A percentile compares a stretch with the other conserved stretches of the same genome.
phyloP scores from a whole-genome alignment of 2,113 vertebrate genomes.

The Irena cyanogastra region DNA sequence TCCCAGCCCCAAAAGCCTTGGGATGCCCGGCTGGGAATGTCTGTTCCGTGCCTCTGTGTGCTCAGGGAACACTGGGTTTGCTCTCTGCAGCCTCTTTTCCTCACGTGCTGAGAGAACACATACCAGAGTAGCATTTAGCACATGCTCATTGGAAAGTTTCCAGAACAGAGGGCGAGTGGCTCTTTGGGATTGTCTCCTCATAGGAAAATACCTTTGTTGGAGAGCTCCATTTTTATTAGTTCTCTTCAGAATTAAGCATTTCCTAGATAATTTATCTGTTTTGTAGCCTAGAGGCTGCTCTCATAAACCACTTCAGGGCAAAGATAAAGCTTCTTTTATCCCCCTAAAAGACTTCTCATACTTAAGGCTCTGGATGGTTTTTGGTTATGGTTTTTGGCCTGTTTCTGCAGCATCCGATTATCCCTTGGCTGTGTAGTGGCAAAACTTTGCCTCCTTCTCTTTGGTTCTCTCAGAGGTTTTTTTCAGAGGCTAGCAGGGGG shows the following conservation, averaged over 20 bases:
- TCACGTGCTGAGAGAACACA: not conserved
- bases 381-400: too few species aligned
- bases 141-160: not conserved
- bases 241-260: not conserved
- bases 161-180: not conserved
- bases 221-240: not conserved
- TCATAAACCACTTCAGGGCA: not conserved
- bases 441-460: not conserved
- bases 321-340: not conserved
- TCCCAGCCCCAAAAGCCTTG: not conserved
- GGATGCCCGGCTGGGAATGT: not conserved
- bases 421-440: not conserved
- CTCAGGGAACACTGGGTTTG: not conserved
- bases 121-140: not conserved
- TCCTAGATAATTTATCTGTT: not conserved
- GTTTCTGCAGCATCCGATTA: not conserved
- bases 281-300: not conserved
- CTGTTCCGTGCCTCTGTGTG: not conserved
- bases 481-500: not conserved
- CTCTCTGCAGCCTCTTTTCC: not conserved
- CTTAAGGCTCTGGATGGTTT: not conserved
- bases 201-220: rapidly evolving
- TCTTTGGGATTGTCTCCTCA: not conserved
- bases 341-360: not conserved
- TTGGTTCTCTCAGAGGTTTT: not conserved